A percentile compares a stretch with the other conserved stretches of the same genome.
Conservation (phyloP, 2,797 vertebrate species). For the Morus bassanus region DNA sequence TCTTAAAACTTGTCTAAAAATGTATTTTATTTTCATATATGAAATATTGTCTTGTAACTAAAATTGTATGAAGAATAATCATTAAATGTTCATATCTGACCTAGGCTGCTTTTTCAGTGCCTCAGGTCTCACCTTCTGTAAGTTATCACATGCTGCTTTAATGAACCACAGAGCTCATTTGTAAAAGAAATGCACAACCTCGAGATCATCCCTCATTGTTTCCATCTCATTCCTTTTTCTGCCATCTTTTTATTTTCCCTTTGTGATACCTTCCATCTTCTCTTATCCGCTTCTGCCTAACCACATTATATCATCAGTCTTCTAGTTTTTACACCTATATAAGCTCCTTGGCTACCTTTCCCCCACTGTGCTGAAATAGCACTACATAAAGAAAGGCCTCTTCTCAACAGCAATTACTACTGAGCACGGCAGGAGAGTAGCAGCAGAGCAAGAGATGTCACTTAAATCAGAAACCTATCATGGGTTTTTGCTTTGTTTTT, state of each 20-base stretch:
- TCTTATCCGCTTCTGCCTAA: neutral
- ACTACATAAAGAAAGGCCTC: neutral
- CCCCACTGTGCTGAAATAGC: slow-evolving; percentile 13
- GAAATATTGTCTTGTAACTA: neutral
- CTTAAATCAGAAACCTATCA: neutral
- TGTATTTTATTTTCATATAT: too few relatives aligned
- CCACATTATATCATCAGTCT: neutral
- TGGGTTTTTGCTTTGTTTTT: neutral
- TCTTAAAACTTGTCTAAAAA: neutral
- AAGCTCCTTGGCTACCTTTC: neutral
- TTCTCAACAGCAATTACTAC: neutral
- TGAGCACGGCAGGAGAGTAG: neutral
- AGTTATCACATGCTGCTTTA: neutral
- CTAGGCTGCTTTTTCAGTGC: neutral
- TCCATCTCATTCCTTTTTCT: neutral
- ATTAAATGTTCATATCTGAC: neutral
- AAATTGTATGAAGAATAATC: neutral
- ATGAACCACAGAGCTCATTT: neutral
- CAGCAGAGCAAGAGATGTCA: neutral
- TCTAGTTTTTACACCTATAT: neutral
- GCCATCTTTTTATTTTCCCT: neutral
- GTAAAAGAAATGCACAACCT: neutral
- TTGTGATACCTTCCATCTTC: neutral
- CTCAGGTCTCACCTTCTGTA: neutral
- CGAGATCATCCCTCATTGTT: neutral